These are phyloP conservation scores for Butastur rufipennis DNA, from an alignment of 2,113 vertebrate genomes.

Conservation along the genomic window DNA sequence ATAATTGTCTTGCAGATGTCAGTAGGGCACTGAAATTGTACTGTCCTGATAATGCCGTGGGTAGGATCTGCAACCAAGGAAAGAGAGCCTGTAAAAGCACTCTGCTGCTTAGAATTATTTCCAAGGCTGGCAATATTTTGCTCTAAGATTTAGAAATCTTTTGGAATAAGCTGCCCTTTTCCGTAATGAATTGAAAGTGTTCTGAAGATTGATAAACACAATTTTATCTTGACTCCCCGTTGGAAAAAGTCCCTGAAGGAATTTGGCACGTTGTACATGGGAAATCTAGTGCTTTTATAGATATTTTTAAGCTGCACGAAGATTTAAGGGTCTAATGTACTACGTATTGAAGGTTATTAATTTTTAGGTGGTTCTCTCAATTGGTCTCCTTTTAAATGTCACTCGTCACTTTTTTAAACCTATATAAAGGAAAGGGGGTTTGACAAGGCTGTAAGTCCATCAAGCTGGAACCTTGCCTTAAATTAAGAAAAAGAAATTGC, in stretches of 20 bases:
- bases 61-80: not conserved
- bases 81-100: not conserved
- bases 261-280: not conserved
- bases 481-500: not conserved
- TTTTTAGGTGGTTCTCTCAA: not conserved
- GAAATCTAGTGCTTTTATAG: not conserved
- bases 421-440: not conserved
- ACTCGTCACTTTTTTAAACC: not conserved
- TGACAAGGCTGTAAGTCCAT: not conserved
- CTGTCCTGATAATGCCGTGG: not conserved
- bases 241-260: slow-evolving; percentile 2
- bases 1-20: not conserved
- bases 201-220: slow-evolving; percentile 3
- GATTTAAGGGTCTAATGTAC: not conserved
- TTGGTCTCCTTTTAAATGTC: not conserved
- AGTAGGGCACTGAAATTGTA: not conserved
- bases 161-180: not conserved
- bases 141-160: not conserved
- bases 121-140: not conserved
- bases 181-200: not conserved
- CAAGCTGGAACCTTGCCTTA: not conserved
- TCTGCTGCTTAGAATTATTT: not conserved
- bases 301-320: not conserved
- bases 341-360: not conserved
- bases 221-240: not conserved